These are phyloP conservation scores for Zaprionus obscuricornis DNA, from an alignment of 2,888 invertebrate species.

Conservation along the genomic window DNA sequence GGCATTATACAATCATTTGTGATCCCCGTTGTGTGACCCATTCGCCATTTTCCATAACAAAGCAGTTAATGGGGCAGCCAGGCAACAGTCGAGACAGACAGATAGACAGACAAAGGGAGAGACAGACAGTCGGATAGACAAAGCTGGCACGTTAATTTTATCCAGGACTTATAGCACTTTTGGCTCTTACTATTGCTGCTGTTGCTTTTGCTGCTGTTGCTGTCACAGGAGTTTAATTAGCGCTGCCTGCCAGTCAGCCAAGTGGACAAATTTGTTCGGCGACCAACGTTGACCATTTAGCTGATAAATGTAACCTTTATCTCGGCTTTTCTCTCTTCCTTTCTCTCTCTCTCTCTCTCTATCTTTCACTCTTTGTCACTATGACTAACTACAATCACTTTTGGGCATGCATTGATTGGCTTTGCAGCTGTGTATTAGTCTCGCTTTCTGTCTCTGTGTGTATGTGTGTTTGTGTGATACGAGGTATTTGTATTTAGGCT, in stretches of 20 bases:
- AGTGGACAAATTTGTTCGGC: conserved; percentile 64
- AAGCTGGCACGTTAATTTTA: conserved; percentile 51
- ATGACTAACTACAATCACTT: neutral
- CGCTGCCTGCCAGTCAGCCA: conserved; percentile 65
- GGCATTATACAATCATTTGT: conserved; percentile 72
- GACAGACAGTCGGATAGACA: conserved; percentile 26
- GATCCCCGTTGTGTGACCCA: neutral
- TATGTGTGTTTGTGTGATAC: too few relatives aligned
- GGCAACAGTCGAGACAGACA: neutral
- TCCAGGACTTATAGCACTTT: conserved; percentile 61
- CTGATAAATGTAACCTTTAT: conserved; percentile 41
- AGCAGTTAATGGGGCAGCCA: conserved; percentile 47
- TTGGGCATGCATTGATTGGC: conserved; percentile 54
- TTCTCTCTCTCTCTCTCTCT: neutral
- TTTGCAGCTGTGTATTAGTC: conserved; percentile 26
- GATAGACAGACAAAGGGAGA: conserved; percentile 53
- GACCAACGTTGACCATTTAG: conserved; percentile 63
- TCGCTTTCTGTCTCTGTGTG: neutral
- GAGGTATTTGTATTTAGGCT: conserved; percentile 42
- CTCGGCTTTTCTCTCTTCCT: neutral
- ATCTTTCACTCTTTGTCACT: conserved; percentile 1
- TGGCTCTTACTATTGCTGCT: conserved; percentile 12
- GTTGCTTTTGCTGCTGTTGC: conserved; percentile 15
- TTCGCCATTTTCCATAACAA: conserved; percentile 20
- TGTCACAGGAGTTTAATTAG: conserved; percentile 70